Conservation (phyloP, 2,888 invertebrate genomes). For the Megamerina dolium region DNA sequence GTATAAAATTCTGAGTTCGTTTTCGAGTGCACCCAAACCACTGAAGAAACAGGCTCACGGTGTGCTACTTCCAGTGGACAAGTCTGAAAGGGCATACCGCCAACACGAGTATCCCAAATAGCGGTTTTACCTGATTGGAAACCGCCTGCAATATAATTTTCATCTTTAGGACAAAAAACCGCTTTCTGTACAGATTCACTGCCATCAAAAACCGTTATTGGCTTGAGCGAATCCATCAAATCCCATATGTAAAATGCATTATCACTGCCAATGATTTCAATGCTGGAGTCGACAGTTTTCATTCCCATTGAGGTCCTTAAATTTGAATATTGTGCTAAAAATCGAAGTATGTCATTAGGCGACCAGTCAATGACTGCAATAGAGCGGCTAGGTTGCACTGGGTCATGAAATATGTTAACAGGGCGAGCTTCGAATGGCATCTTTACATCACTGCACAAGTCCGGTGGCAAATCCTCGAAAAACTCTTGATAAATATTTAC, state of each 20-base stretch:
- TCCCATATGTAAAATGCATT: constrained; percentile 41
- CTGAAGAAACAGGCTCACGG: constrained; percentile 72
- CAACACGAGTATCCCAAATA: constrained; percentile 75
- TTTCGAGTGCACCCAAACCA: constrained; percentile 90
- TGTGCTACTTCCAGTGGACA: constrained; percentile 80
- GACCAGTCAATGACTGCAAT: constrained; percentile 61
- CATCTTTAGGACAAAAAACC: constrained; percentile 83
- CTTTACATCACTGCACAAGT: constrained; percentile 48
- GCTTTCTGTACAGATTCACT: constrained; percentile 66
- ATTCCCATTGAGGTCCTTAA: constrained; percentile 18
- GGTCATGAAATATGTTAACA: constrained; percentile 64
- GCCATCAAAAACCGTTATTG: constrained; percentile 65
- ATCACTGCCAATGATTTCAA: constrained; percentile 5
- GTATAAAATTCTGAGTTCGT: constrained; percentile 91
- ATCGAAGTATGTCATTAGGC: constrained; percentile 51
- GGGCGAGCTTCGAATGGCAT: constrained; percentile 57
- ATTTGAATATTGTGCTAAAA: constrained; percentile 33
- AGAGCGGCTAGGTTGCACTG: constrained; percentile 47
- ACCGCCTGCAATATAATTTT: constrained; percentile 65
- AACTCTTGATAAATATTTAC: constrained; percentile 75
- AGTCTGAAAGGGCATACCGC: constrained; percentile 65
- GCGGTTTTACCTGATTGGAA: constrained; percentile 68
- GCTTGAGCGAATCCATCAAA: constrained; percentile 51
- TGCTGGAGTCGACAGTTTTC: constrained; percentile 3
- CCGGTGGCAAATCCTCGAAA: constrained; percentile 54